phyloP scores from a whole-genome alignment of 2,113 vertebrate species.

The Larimichthys polyactis region DNA sequence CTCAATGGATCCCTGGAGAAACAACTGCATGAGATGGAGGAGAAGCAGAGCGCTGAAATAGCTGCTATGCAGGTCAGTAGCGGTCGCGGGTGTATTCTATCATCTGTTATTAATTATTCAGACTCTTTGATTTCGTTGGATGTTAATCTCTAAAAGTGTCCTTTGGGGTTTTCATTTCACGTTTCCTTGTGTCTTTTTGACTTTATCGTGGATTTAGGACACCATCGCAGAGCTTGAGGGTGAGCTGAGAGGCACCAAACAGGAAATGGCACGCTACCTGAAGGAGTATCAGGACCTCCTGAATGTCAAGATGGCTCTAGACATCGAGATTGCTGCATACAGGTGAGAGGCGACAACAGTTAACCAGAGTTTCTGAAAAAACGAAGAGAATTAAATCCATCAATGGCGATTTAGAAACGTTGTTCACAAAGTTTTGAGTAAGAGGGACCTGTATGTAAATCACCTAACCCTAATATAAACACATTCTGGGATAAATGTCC shows the following conservation, averaged over 20 bases:
- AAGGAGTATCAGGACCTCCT: constrained; percentile 80
- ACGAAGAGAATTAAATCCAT: background rate
- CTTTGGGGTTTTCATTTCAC: background rate
- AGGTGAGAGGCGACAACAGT: constrained; percentile 65
- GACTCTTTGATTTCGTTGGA: background rate
- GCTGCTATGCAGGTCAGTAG: constrained; percentile 79
- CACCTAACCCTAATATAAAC: background rate
- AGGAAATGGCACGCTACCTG: constrained; percentile 79
- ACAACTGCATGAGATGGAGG: constrained; percentile 82
- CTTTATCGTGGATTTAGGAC: constrained; percentile 66
- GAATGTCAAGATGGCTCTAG: constrained; percentile 87
- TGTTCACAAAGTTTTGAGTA: background rate
- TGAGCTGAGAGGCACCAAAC: constrained; percentile 83
- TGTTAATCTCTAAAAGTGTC: constrained; percentile 2
- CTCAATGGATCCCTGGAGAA: constrained; percentile 81
- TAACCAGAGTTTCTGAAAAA: background rate
- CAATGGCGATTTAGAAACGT: background rate
- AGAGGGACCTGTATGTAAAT: background rate
- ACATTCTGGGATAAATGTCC: background rate
- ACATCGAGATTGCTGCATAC: constrained; percentile 88
- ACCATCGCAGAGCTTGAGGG: constrained; percentile 80
- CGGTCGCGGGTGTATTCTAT: background rate
- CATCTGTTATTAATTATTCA: background rate
- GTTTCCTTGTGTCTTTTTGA: background rate
- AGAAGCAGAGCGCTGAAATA: constrained; percentile 81